Base-by-base conservation (phyloP, 2,888 invertebrate genomes). In the Sipha maydis region DNA sequence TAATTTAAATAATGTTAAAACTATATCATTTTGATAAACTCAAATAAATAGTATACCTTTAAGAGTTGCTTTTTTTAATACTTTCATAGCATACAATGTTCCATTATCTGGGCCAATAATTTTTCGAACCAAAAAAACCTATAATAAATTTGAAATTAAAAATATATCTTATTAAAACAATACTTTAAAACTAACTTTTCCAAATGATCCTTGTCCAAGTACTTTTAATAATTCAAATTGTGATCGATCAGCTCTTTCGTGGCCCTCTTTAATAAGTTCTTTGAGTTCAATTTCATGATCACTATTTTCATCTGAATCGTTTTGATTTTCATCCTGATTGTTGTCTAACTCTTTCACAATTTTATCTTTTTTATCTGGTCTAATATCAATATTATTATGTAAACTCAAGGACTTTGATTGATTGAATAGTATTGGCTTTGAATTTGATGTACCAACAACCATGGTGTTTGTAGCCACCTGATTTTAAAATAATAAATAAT, bases 31-130 rank as follows among this genome's bases (percentile, higher is more conserved):
- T 21, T 5, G 73, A 77, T 54, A 34, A 31, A 48, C n/a, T 41
- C 82, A 75, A 48, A 82, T 56, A 80, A 71, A 56, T 56, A 28
- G n/a, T n/a, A 89, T 92, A 94, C 95, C 97, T 95, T 99, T 99
- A 19, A 99, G 93, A 31, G 99, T 99, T 19, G 99, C 99, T 93
- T 99, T 99, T 92, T 97, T 98, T 90, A 99, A 94, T 90, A 99
- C 97, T 93, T 99, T 99, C 99, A 99, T 99, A 19, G 99, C 99
- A 93, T 99, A 99, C 79, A 99, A 93, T 61, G 97, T 97, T 80
- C 99, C 98, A 78, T 96, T 95, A 93, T 99, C 99, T 90, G 95
- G 95, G 38, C 99, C 99, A 89, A 96, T 94, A 69, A 98, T 95
- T 93, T 99, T 99, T 88, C 98, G 94, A 34, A 99, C 99, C 90